phyloP scores from a whole-genome alignment of 2,113 vertebrate species.

The Gila orcuttii region DNA sequence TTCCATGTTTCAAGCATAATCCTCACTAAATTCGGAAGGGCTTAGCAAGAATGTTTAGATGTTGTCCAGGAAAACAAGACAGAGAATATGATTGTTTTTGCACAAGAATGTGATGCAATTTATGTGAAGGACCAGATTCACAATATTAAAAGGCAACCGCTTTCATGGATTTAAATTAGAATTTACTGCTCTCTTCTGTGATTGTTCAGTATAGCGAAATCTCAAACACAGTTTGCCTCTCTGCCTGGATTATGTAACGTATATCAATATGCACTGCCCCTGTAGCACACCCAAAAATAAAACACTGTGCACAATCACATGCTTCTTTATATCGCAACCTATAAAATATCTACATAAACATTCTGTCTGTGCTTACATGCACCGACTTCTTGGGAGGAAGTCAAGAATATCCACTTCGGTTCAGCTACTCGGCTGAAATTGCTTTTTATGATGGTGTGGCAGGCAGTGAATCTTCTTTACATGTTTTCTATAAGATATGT shows the following conservation, averaged over 20 bases:
- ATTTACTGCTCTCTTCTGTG: neutral
- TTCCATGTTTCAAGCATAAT: neutral
- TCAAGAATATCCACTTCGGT: slow-evolving; percentile 44
- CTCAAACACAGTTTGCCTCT: neutral
- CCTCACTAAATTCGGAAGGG: neutral
- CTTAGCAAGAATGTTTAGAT: neutral
- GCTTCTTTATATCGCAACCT: slow-evolving; percentile 1
- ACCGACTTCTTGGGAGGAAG: slow-evolving; percentile 39
- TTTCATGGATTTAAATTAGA: neutral
- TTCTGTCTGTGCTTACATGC: slow-evolving; percentile 5
- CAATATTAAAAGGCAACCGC: neutral
- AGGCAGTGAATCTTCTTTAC: slow-evolving; percentile 58
- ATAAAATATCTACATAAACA: slow-evolving; percentile 39
- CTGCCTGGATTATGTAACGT: slow-evolving; percentile 19
- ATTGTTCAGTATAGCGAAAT: neutral
- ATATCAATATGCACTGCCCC: slow-evolving; percentile 12
- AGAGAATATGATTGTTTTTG: neutral
- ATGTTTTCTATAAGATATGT: slow-evolving; percentile 57
- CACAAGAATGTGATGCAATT: neutral
- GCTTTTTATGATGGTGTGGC: slow-evolving; percentile 52
- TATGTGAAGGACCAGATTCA: neutral
- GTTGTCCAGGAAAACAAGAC: neutral
- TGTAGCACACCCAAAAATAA: slow-evolving; percentile 28
- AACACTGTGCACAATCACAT: slow-evolving; percentile 21
- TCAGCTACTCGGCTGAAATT: slow-evolving; percentile 48